Evolutionary conservation across 2,797 vertebrate species (phyloP).

Genomic region (Epinephelus malabaricus): DNA sequence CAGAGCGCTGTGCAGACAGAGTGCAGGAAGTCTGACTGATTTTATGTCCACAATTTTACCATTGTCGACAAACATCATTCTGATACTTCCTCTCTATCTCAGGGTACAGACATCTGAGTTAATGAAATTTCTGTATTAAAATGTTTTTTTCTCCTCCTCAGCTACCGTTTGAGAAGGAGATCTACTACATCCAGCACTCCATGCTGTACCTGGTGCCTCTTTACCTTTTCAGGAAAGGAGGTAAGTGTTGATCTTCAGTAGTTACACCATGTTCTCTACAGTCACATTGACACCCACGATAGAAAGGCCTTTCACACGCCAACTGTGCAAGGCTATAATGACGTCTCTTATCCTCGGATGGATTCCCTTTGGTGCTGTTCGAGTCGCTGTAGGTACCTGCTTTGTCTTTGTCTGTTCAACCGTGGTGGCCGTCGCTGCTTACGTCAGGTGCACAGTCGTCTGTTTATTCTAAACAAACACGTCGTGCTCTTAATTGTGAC

Average conservation of each 20-base stretch:
- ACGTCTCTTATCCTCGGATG: neutral
- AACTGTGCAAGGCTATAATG: neutral
- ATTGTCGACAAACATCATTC: neutral
- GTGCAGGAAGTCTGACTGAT: neutral
- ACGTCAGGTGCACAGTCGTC: neutral
- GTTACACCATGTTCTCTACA: neutral
- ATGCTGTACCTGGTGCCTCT: slow-evolving; percentile 98
- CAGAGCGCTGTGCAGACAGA: neutral
- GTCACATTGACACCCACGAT: neutral
- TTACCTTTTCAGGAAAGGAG: slow-evolving; percentile 97
- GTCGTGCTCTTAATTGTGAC: neutral
- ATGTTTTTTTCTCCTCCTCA: slow-evolving; percentile 72
- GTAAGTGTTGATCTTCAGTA: slow-evolving; percentile 78
- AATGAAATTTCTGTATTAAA: neutral
- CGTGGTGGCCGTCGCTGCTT: neutral
- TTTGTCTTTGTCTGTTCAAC: neutral
- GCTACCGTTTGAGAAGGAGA: slow-evolving; percentile 97
- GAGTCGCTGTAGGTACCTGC: neutral
- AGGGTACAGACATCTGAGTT: neutral
- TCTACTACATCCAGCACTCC: slow-evolving; percentile 98
- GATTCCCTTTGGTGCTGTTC: neutral
- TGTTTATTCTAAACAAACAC: slow-evolving; percentile 16
- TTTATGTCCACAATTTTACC: neutral
- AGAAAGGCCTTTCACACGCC: neutral
- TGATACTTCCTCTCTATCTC: too few species aligned